phyloP scores from a whole-genome alignment of 2,888 invertebrate species.

The Aethes cnicana region DNA sequence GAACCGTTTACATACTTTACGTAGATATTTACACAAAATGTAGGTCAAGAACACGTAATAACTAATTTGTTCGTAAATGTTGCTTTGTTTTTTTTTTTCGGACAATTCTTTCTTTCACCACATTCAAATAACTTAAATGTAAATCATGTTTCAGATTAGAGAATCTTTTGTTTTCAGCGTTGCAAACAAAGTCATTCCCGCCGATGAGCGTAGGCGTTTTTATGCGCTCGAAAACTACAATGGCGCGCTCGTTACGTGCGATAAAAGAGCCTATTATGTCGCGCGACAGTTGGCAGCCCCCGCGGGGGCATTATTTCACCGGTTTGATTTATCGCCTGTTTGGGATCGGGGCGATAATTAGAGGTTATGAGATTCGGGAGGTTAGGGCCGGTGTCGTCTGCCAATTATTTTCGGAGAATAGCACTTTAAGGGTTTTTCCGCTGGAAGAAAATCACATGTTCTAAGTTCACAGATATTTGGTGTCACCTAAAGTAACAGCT shows the following conservation, averaged over 20 bases:
- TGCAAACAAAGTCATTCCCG: conserved; percentile 13
- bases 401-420: conserved; percentile 23
- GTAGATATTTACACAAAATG: no score
- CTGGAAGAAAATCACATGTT: no score
- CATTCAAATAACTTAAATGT: no score
- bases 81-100: no score
- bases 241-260: conserved; percentile 26
- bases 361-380: conserved; percentile 44
- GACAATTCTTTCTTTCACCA: no score
- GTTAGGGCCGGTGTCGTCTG: conserved; percentile 45
- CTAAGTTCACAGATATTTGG: no score
- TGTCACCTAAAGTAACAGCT: no score
- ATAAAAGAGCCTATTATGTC: conserved; percentile 69
- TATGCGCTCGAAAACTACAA: conserved; percentile 25
- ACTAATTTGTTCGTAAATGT: no score
- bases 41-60: no score
- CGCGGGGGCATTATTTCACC: conserved; percentile 66
- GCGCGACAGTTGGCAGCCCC: conserved; percentile 60
- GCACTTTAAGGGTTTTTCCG: neutral
- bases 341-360: conserved; percentile 47
- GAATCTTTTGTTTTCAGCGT: neutral
- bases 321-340: conserved; percentile 65
- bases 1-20: no score
- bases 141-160: no score
- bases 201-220: conserved; percentile 30